These are phyloP conservation scores for Ruditapes philippinarum DNA, from an alignment of 1,140 invertebrate species.

Conservation along the genomic window DNA sequence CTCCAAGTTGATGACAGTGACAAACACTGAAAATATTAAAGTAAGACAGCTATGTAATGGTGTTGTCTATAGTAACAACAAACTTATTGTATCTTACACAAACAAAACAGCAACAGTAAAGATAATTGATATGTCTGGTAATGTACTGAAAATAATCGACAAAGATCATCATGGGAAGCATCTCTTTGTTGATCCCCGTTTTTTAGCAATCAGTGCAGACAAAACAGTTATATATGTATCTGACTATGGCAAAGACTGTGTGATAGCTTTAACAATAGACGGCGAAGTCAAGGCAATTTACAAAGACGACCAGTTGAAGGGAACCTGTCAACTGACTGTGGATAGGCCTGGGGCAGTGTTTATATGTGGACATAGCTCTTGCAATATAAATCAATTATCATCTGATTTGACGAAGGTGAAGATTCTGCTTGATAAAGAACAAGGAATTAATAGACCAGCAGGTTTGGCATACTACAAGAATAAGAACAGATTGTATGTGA, in stretches of 20 bases:
- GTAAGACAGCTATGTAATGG: not conserved
- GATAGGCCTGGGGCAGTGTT: not conserved
- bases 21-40: not conserved
- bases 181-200: not conserved
- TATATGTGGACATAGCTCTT: not conserved
- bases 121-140: not conserved
- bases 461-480: too few relatives aligned
- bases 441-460: too few relatives aligned
- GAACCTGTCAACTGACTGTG: not conserved
- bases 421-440: not conserved
- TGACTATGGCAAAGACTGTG: not conserved
- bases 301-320: not conserved
- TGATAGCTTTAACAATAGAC: not conserved
- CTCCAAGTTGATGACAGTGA: too few relatives aligned
- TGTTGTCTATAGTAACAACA: not conserved
- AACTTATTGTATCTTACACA: not conserved
- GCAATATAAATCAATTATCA: too few relatives aligned
- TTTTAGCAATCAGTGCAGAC: not conserved
- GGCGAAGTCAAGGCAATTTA: not conserved
- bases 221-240: not conserved
- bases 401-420: not conserved
- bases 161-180: not conserved
- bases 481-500: too few relatives aligned
- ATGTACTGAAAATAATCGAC: not conserved
- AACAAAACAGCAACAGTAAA: not conserved